Conservation (phyloP, 1,140 invertebrate genomes). For the Saxidomus purpurata region DNA sequence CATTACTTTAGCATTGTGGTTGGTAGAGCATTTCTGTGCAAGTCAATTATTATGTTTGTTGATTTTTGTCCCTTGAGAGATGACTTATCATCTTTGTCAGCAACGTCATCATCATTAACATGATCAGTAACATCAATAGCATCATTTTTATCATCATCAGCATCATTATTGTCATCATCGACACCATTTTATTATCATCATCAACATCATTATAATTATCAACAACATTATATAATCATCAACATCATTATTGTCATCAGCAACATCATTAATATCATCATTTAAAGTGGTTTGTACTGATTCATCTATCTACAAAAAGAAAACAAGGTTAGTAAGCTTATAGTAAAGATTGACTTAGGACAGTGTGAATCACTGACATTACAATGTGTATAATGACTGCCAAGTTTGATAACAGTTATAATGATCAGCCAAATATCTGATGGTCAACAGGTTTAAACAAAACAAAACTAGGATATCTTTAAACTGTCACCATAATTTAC, state of each 20-base stretch:
- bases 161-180: not conserved
- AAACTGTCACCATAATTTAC: not conserved
- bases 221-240: not conserved
- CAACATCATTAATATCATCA: slow-evolving; percentile 13
- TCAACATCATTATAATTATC: too few relatives aligned
- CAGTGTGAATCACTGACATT: not conserved
- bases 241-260: slow-evolving; percentile 18
- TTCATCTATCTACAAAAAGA: too few relatives aligned
- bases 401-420: slow-evolving; percentile 28
- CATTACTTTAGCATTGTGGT: too few relatives aligned
- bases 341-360: not conserved
- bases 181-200: not conserved
- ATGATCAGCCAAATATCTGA: slow-evolving; percentile 8
- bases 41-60: too few relatives aligned
- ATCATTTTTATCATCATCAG: slow-evolving; percentile 1
- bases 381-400: not conserved
- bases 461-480: slow-evolving; percentile 26
- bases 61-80: too few relatives aligned
- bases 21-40: too few relatives aligned
- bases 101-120: not conserved
- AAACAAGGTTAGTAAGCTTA: too few relatives aligned
- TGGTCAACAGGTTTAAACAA: slow-evolving; percentile 40
- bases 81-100: not conserved
- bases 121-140: not conserved
- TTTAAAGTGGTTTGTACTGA: too few relatives aligned